These are phyloP conservation scores for Philhelius pedissequus DNA, from an alignment of 2,888 invertebrate species.

Conservation along the genomic window DNA sequence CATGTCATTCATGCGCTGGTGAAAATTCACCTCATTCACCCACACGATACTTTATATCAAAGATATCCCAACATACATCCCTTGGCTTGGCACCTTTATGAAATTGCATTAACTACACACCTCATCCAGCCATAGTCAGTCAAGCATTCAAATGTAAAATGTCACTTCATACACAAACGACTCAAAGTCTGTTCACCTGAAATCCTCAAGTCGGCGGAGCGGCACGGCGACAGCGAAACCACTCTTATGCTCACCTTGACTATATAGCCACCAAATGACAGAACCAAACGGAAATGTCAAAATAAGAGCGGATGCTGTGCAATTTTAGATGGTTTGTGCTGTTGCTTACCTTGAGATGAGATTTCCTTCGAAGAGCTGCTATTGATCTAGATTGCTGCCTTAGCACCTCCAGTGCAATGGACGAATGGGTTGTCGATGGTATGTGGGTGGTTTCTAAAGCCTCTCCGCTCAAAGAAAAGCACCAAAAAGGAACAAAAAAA, in stretches of 20 bases:
- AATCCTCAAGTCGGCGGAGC: neutral
- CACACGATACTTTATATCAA: neutral
- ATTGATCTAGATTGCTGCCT: slow-evolving; percentile 91
- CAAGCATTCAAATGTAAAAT: slow-evolving; percentile 23
- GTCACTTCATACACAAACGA: slow-evolving; percentile 10
- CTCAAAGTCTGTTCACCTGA: slow-evolving; percentile 43
- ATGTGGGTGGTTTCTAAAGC: slow-evolving; percentile 5
- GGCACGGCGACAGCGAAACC: neutral
- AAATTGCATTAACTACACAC: slow-evolving; percentile 13
- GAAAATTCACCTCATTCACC: slow-evolving; percentile 12
- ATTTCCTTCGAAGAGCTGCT: slow-evolving; percentile 83
- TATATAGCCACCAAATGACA: neutral
- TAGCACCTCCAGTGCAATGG: slow-evolving; percentile 86
- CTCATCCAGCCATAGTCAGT: slow-evolving; percentile 1
- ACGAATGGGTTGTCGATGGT: slow-evolving; percentile 38
- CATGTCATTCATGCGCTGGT: neutral
- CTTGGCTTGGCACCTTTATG: neutral
- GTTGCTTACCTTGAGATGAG: slow-evolving; percentile 77
- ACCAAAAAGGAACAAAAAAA: slow-evolving; percentile 6
- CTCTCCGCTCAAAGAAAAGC: neutral
- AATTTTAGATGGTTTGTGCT: neutral
- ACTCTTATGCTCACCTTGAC: slow-evolving; percentile 34
- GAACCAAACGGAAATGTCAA: slow-evolving; percentile 36
- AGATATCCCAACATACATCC: neutral
- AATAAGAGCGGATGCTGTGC: slow-evolving; percentile 46